Evolutionary conservation across 2,113 vertebrate species (phyloP), one percentile per base, ranked within the genome.

Genomic region (Marmota monax): DNA sequence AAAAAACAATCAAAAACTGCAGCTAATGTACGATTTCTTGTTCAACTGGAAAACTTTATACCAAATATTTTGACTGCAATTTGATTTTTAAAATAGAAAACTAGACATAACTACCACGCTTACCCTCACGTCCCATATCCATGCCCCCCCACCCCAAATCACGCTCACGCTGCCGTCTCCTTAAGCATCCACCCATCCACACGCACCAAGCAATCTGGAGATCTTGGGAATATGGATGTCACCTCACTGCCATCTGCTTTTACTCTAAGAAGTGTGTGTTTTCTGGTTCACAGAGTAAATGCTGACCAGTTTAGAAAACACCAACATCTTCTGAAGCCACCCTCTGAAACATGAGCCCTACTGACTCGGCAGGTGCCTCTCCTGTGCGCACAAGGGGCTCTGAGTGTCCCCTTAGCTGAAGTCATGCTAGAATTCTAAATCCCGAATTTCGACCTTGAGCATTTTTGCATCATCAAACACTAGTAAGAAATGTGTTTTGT

Each of bases 111-210:
- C 11, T 39, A 18, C 3, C 18, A 20, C n/a, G 74, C 65, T 77
- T 29, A 78, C 61, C 72, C 3, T 23, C 18, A 32, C 1, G 2
- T 56, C 27, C 32, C 45, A 2, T 17, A 27, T 42, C 48, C 42
- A 11, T 1, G 11, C 13, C 37, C 51, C 9, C 29, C 12, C 4
- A 13, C 32, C 51, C 9, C 29, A 16, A 4, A 3, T 3, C 51
- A 42, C 14, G 20, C 18, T 7, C 67, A 80, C 7, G 11, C 2
- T 32, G 34, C 23, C 7, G 1, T 13, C 22, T n/a, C 6, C 7
- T 9, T 37, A 25, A n/a, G 6, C 16, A 0, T 4, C 25, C 1
- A 29, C 22, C 42, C 53, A 1, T 34, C 34, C 0, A 11, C 1
- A 39, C 4, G 23, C 16, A 32, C n/a, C 16, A 17, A 67, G 34